Percentiles rank a stretch among this genome's conserved stretches.
Evolutionary conservation across 2,888 invertebrate genomes (phyloP).

Genomic region (Hanleya hanleyi): DNA sequence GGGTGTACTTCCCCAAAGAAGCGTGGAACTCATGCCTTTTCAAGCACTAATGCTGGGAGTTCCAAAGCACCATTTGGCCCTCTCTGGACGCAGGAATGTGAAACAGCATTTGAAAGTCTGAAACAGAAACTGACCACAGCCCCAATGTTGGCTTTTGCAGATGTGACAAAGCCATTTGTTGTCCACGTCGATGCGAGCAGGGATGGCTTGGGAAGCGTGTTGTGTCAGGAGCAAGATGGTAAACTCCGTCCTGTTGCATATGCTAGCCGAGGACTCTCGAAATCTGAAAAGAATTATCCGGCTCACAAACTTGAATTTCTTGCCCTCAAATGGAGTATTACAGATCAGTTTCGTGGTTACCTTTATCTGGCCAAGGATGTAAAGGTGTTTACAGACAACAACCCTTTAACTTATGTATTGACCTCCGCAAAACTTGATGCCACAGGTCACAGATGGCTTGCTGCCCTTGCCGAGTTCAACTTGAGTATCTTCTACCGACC

Average conservation of each 20-base stretch:
- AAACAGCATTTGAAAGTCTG: constrained; percentile 25
- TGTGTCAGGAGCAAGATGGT: constrained; percentile 27
- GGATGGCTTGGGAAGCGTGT: constrained; percentile 27
- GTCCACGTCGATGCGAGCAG: constrained; percentile 25
- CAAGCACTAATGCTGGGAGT: background rate
- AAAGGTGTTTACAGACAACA: constrained; percentile 9
- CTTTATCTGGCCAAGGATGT: constrained; percentile 10
- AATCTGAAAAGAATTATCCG: constrained; percentile 22
- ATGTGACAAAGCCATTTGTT: constrained; percentile 25
- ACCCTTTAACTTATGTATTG: constrained; percentile 23
- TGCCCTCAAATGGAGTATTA: constrained; percentile 29
- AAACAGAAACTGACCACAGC: constrained; percentile 6
- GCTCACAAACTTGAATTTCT: constrained; percentile 26
- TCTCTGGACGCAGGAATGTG: constrained; percentile 14
- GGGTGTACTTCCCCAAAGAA: background rate
- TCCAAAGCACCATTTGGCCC: background rate
- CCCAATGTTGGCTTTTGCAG: constrained; percentile 28
- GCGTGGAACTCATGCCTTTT: background rate
- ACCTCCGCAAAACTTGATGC: constrained; percentile 26
- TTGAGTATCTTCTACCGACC: constrained; percentile 14
- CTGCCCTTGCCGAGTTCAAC: constrained; percentile 16
- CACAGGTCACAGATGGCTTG: constrained; percentile 25
- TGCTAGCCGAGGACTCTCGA: constrained; percentile 17
- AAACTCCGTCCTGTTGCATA: constrained; percentile 20
- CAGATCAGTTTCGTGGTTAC: constrained; percentile 27